These are phyloP conservation scores for Ochropacha duplaris DNA, from an alignment of 2,888 invertebrate genomes.

Conservation along the genomic window DNA sequence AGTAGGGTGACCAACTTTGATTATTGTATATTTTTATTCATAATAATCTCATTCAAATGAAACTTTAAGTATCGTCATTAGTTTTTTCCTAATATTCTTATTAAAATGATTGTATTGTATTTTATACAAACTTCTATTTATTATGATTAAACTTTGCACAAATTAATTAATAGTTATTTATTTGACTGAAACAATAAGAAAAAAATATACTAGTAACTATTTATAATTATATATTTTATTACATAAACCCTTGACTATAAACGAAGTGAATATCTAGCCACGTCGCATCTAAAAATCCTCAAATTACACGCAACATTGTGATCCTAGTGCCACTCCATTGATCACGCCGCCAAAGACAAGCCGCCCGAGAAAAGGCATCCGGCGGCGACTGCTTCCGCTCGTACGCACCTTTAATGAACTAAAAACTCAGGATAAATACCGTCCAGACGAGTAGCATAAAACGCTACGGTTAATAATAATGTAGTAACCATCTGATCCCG, in stretches of 20 bases:
- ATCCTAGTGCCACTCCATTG: slow-evolving; percentile 56
- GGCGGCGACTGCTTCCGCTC: slow-evolving; percentile 73
- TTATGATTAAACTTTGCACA: too few species aligned
- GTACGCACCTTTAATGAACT: slow-evolving; percentile 79
- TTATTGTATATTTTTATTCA: neutral
- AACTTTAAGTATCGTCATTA: too few species aligned
- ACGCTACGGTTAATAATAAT: neutral
- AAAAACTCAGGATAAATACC: slow-evolving; percentile 48
- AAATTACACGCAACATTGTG: slow-evolving; percentile 29
- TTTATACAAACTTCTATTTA: too few species aligned
- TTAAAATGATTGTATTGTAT: too few species aligned
- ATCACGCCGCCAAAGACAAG: slow-evolving; percentile 73
- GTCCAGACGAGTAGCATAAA: slow-evolving; percentile 15
- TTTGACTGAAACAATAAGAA: too few species aligned
- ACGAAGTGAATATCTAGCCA: neutral
- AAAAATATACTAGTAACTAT: too few species aligned
- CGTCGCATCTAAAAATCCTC: slow-evolving; percentile 4
- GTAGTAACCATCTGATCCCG: too few species aligned
- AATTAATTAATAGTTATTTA: too few species aligned
- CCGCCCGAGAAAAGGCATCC: slow-evolving; percentile 69
- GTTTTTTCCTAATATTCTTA: too few species aligned
- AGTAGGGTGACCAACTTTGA: slow-evolving; percentile 34
- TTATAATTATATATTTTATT: too few species aligned
- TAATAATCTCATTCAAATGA: neutral
- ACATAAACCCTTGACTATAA: too few species aligned